A percentile compares a stretch with the other conserved stretches of the same genome.
Evolutionary conservation across 2,888 invertebrate species (phyloP).

Genomic region (Hypselothyrea guttata): DNA sequence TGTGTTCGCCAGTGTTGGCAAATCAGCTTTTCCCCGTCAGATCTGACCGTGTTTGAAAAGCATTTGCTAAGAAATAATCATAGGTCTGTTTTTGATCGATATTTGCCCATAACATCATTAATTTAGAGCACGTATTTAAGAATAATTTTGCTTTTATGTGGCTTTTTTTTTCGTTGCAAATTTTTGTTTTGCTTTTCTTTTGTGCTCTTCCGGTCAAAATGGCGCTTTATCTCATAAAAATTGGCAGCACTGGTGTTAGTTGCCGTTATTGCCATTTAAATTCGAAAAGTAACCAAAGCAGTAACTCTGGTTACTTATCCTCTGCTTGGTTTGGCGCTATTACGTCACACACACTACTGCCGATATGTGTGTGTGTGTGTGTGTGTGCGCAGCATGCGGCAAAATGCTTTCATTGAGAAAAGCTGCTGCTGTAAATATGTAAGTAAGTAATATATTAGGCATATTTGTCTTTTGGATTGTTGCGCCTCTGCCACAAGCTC

Average conservation of each 20-base stretch:
- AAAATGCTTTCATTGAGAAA: slow-evolving; percentile 70
- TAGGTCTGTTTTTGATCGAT: no score
- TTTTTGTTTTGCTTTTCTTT: no score
- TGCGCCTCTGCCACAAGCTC: slow-evolving; percentile 14
- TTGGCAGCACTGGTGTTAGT: slow-evolving; percentile 31
- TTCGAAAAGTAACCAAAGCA: slow-evolving; percentile 48
- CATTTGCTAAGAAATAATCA: no score
- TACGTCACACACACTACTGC: slow-evolving; percentile 51
- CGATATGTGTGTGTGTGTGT: not conserved
- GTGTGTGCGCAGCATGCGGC: slow-evolving; percentile 57
- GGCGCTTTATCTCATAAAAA: no score
- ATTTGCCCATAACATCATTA: no score
- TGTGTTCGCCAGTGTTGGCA: no score
- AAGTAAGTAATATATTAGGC: slow-evolving; percentile 53
- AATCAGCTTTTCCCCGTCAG: no score
- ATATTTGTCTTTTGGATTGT: slow-evolving; percentile 52
- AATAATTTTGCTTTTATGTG: no score
- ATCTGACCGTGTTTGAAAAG: no score
- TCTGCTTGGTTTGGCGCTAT: slow-evolving; percentile 58
- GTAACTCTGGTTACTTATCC: slow-evolving; percentile 72
- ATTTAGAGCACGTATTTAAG: no score
- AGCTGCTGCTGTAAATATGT: slow-evolving; percentile 27
- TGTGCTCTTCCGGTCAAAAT: no score
- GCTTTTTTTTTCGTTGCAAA: no score
- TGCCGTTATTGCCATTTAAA: slow-evolving; percentile 66